Conservation (phyloP, 2,888 invertebrate species). For the Cetonia aurata region DNA sequence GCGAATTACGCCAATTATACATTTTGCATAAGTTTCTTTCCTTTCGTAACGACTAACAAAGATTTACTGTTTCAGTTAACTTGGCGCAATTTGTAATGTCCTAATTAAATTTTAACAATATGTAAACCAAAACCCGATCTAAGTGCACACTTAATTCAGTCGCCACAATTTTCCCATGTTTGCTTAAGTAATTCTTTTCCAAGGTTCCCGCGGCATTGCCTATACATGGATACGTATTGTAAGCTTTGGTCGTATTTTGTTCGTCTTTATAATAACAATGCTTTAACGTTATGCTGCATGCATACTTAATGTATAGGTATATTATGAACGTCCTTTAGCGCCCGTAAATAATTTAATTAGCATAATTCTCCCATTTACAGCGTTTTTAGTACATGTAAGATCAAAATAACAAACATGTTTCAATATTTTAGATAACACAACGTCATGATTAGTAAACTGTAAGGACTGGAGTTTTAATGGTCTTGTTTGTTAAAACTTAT, state of each 20-base stretch:
- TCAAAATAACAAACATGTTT: constrained; percentile 10
- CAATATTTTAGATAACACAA: constrained; percentile 20
- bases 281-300: constrained; percentile 10
- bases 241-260: constrained; percentile 7
- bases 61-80: constrained; percentile 32
- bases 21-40: constrained; percentile 14
- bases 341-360: constrained; percentile 33
- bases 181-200: constrained; percentile 30
- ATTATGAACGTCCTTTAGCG: constrained; percentile 5
- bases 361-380: constrained; percentile 35
- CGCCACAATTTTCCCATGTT: constrained; percentile 31
- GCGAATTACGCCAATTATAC: constrained; percentile 27
- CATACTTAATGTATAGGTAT: not conserved
- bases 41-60: constrained; percentile 21
- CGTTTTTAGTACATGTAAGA: not conserved
- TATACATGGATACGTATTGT: constrained; percentile 10
- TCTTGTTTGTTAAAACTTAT: too few relatives aligned
- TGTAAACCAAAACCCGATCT: constrained; percentile 28
- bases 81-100: constrained; percentile 2
- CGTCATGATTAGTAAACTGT: not conserved
- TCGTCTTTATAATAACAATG: constrained; percentile 14
- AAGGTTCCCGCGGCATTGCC: constrained; percentile 19
- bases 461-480: constrained; percentile 2
- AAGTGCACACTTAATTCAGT: constrained; percentile 25
- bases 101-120: constrained; percentile 39